A percentile compares a stretch with the other conserved stretches of the same genome.
Evolutionary conservation across 1,140 invertebrate species (phyloP).

Genomic region (Apis mellifera): Amel_HAv3.1 CM009932.2:12199001-12199500

Average conservation of each 20-base stretch:
- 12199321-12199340: neutral
- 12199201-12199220: neutral
- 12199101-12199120: neutral
- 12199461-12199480: neutral
- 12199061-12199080: slow-evolving; percentile 24
- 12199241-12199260: neutral
- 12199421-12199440: neutral
- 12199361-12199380: neutral
- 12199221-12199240: neutral
- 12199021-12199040: slow-evolving; percentile 23
- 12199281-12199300: neutral
- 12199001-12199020: neutral
- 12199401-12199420: neutral
- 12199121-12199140: neutral
- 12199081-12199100: neutral
- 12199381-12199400: neutral
- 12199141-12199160: slow-evolving; percentile 8
- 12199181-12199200: neutral
- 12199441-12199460: neutral
- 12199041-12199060: slow-evolving; percentile 18
- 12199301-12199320: neutral
- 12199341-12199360: too few relatives aligned
- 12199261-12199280: neutral
- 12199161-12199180: slow-evolving; percentile 1
- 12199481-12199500: neutral